These are phyloP conservation scores for Oophaga pumilio DNA, from an alignment of 2,113 vertebrate genomes.

Conservation along the genomic window DNA sequence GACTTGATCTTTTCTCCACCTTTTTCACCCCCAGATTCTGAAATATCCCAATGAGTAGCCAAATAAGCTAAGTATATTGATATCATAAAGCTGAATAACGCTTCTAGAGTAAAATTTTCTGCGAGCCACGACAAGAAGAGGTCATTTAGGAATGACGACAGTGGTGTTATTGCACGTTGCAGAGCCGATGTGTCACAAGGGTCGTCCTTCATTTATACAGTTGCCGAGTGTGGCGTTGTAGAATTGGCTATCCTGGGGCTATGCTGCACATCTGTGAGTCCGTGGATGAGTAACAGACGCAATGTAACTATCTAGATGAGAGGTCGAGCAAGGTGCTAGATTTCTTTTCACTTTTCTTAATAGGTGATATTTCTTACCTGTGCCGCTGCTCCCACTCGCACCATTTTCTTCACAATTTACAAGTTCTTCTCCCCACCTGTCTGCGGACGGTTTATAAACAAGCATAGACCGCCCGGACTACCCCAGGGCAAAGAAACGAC, in stretches of 20 bases:
- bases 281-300: conserved; percentile 2
- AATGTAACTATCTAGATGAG: not conserved
- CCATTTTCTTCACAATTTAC: not conserved
- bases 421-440: not conserved
- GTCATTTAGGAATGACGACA: not conserved
- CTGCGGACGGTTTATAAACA: not conserved
- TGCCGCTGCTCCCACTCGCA: not conserved
- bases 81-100: not conserved
- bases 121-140: not conserved
- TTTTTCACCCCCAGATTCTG: not conserved
- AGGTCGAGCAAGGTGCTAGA: not conserved
- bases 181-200: not conserved
- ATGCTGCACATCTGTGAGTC: not conserved
- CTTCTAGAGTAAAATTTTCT: not conserved
- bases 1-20: not conserved
- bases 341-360: conserved; percentile 13
- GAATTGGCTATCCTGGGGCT: conserved; percentile 12
- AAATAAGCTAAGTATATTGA: not conserved
- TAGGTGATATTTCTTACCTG: conserved; percentile 26
- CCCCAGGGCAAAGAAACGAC: too few species aligned
- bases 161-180: not conserved
- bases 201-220: conserved; percentile 17
- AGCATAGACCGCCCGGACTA: not conserved
- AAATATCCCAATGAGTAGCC: not conserved
- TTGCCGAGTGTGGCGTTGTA: not conserved